Percentiles rank a stretch among this genome's conserved stretches.
phyloP scores from a whole-genome alignment of 1,140 invertebrate species.

The Pogonus chalceus region DNA sequence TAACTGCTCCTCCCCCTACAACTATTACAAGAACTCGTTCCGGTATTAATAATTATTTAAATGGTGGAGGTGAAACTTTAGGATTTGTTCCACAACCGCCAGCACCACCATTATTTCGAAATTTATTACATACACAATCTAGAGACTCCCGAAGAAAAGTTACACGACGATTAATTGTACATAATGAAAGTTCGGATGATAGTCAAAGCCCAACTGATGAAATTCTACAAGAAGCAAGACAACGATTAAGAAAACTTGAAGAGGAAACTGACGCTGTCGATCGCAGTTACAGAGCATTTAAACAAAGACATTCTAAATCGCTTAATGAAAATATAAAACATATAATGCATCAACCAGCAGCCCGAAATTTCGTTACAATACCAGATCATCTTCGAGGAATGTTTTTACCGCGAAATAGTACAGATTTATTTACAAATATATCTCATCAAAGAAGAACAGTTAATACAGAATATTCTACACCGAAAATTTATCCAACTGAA shows the following conservation, averaged over 20 bases:
- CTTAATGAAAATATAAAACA: constrained; percentile 12
- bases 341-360: too few relatives aligned
- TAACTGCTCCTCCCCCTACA: too few relatives aligned
- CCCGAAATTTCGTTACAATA: too few relatives aligned
- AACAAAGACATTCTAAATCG: constrained; percentile 11
- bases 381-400: too few relatives aligned
- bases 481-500: too few relatives aligned
- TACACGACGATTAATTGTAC: neutral
- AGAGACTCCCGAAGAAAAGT: constrained; percentile 6
- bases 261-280: constrained; percentile 32
- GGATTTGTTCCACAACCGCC: neutral
- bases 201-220: constrained; percentile 29
- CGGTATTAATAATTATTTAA: too few relatives aligned
- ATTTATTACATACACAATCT: neutral
- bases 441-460: too few relatives aligned
- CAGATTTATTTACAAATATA: too few relatives aligned
- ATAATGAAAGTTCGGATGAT: constrained; percentile 14
- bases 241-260: constrained; percentile 30
- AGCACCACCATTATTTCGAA: neutral
- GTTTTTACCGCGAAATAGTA: too few relatives aligned
- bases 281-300: constrained; percentile 19
- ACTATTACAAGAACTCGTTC: too few relatives aligned
- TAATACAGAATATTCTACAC: too few relatives aligned
- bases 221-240: constrained; percentile 27
- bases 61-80: neutral